A percentile compares a stretch with the other conserved stretches of the same genome.
phyloP scores from a whole-genome alignment of 2,113 vertebrate species.

The Kryptolebias marmoratus region DNA sequence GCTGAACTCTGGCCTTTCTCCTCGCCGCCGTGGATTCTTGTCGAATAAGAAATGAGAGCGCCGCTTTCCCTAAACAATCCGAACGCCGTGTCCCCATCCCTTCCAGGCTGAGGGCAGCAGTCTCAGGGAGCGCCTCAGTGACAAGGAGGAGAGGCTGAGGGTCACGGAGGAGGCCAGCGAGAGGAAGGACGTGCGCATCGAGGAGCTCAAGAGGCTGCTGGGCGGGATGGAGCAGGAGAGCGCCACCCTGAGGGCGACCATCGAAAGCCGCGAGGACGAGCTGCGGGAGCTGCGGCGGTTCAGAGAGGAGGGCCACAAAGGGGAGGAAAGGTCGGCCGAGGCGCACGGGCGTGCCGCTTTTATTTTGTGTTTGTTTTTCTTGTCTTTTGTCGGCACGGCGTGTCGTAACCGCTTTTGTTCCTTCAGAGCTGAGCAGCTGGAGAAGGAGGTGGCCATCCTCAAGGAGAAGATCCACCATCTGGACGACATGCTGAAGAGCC shows the following conservation, averaged over 20 bases:
- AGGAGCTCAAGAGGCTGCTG: slow-evolving; percentile 86
- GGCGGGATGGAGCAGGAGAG: slow-evolving; percentile 90
- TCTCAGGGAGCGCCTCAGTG: slow-evolving; percentile 80
- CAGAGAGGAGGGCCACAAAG: slow-evolving; percentile 76
- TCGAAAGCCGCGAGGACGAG: slow-evolving; percentile 82
- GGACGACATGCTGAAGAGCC: slow-evolving; percentile 95
- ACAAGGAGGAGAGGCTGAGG: slow-evolving; percentile 75
- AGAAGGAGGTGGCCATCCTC: slow-evolving; percentile 88
- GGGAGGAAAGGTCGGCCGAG: slow-evolving; percentile 83
- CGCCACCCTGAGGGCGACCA: slow-evolving; percentile 79
- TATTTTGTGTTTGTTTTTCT: too few species aligned
- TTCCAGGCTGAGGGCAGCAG: slow-evolving; percentile 81
- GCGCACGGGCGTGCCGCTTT: too few species aligned
- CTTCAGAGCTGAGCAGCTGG: slow-evolving; percentile 84
- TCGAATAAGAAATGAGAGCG: neutral
- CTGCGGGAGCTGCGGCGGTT: slow-evolving; percentile 78
- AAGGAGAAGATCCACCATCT: slow-evolving; percentile 95
- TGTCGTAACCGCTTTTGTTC: neutral
- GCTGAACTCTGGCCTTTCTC: too few species aligned
- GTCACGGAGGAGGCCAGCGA: slow-evolving; percentile 69
- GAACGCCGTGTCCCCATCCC: slow-evolving; percentile 1
- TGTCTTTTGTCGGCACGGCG: too few species aligned
- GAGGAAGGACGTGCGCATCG: slow-evolving; percentile 81
- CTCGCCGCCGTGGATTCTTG: too few species aligned
- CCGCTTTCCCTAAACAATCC: neutral